Percentiles rank a stretch among this genome's conserved stretches.
Conservation (phyloP, 2,888 invertebrate species). For the Epicampocera succincta region DNA sequence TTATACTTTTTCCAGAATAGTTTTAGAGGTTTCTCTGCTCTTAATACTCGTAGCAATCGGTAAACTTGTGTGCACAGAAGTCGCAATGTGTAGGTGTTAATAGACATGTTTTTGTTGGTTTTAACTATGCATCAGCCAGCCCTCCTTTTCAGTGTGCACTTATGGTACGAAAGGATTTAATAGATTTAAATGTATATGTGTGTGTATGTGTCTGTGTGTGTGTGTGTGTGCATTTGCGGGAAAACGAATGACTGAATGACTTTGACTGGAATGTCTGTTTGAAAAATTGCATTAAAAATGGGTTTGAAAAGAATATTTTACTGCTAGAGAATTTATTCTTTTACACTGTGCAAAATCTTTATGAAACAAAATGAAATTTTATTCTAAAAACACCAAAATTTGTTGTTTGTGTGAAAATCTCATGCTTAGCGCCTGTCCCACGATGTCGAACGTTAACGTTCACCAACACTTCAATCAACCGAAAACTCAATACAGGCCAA, state of each 20-base stretch:
- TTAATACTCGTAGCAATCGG: slow-evolving; percentile 3
- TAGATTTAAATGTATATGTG: neutral
- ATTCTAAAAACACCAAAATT: no score
- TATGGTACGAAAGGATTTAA: slow-evolving; percentile 26
- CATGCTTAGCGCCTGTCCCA: no score
- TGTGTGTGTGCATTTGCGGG: slow-evolving; percentile 5
- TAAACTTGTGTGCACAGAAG: neutral
- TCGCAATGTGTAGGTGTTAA: neutral
- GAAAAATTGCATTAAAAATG: slow-evolving; percentile 46
- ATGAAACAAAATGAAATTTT: no score
- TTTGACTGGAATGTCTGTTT: slow-evolving; percentile 46
- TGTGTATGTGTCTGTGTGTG: no score
- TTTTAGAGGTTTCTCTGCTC: slow-evolving; percentile 2
- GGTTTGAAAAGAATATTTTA: slow-evolving; percentile 45
- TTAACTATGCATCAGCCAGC: slow-evolving; percentile 18
- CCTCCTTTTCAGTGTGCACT: slow-evolving; percentile 35
- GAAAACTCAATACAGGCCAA: no score
- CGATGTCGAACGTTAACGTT: no score
- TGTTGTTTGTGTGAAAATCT: no score
- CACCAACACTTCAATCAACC: no score
- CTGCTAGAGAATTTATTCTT: slow-evolving; percentile 16
- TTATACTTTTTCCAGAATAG: slow-evolving; percentile 11
- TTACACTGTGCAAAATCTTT: neutral
- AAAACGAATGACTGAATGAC: slow-evolving; percentile 50
- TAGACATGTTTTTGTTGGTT: slow-evolving; percentile 6